Percentiles rank a stretch among this genome's conserved stretches.
Evolutionary conservation across 1,140 invertebrate genomes (phyloP).

Genomic region (Pseudomyrmex dendroicus): DNA sequence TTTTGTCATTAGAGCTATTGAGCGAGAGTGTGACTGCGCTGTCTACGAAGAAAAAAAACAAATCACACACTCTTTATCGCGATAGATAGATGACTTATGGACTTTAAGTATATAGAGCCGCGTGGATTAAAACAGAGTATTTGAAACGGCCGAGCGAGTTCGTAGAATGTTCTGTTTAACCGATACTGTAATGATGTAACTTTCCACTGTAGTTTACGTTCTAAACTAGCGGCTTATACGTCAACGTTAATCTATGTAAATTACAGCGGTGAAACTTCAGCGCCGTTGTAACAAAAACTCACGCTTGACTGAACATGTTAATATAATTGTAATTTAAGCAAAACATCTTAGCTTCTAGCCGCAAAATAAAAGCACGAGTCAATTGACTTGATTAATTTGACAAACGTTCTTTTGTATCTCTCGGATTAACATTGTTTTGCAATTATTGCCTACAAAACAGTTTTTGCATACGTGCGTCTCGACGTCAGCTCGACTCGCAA

Average conservation of each 20-base stretch:
- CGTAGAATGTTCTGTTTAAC: neutral
- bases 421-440: neutral
- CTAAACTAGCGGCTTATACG: neutral
- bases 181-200: constrained; percentile 30
- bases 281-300: constrained; percentile 47
- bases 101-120: neutral
- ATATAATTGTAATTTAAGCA: constrained; percentile 24
- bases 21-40: too few relatives aligned
- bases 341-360: neutral
- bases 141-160: neutral
- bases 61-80: neutral
- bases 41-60: too few relatives aligned
- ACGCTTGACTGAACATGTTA: constrained; percentile 55
- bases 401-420: neutral
- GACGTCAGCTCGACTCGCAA: constrained; percentile 3
- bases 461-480: constrained; percentile 9
- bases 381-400: too few relatives aligned
- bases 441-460: neutral
- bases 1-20: neutral
- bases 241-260: constrained; percentile 46
- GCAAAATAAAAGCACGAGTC: neutral
- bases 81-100: constrained; percentile 15
- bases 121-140: neutral
- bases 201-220: neutral
- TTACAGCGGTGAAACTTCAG: constrained; percentile 40